Evolutionary conservation across 2,797 vertebrate species (phyloP).

Genomic region (Acridotheres tristis): DNA sequence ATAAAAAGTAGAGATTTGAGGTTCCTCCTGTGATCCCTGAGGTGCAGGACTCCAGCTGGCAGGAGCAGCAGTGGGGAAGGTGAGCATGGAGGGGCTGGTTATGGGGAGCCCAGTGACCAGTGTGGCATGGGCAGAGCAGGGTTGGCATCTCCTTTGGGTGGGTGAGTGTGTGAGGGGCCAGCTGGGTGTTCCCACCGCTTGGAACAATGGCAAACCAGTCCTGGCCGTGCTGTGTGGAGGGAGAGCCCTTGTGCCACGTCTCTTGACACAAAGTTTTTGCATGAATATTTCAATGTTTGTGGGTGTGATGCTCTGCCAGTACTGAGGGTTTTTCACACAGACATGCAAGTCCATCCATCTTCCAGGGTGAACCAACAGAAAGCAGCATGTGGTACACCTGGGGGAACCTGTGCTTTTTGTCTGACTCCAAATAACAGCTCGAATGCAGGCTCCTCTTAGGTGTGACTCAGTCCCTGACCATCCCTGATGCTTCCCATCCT

Average conservation of each 20-base stretch:
- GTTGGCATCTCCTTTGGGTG: background rate
- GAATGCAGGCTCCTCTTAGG: background rate
- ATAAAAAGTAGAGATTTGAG: background rate
- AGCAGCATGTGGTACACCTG: fast-evolving
- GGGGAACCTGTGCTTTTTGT: background rate
- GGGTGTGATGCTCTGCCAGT: background rate
- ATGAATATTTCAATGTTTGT: fast-evolving
- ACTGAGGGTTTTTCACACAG: background rate
- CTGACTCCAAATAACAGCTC: background rate
- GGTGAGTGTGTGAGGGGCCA: background rate
- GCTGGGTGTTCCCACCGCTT: background rate
- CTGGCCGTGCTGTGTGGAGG: background rate
- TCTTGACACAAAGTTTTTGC: background rate
- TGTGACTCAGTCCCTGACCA: background rate
- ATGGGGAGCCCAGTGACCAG: fast-evolving
- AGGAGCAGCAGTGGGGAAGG: background rate
- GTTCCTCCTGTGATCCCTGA: background rate
- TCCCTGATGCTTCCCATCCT: background rate
- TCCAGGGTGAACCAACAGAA: background rate
- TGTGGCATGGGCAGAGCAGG: background rate
- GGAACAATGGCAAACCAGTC: background rate
- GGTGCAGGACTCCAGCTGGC: fast-evolving
- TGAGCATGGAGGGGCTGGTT: background rate
- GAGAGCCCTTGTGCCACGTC: background rate
- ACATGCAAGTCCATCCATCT: background rate